These are phyloP conservation scores for Drosophila baimaii DNA, from an alignment of 1,140 invertebrate species.

Conservation along the genomic window DNA sequence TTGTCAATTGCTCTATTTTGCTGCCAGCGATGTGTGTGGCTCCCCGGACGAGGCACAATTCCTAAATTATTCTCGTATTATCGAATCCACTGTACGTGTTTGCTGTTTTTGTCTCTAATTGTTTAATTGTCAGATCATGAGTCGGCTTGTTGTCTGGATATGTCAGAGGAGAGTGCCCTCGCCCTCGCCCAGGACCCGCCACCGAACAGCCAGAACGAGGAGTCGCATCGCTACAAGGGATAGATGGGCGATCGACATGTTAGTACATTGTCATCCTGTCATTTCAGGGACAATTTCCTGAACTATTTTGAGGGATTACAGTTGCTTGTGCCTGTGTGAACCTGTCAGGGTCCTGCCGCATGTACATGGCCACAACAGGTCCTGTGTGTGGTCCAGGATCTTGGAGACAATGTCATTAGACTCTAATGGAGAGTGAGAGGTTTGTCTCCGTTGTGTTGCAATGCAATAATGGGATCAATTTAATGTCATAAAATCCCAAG, in stretches of 20 bases:
- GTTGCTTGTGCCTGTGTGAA: conserved; percentile 36
- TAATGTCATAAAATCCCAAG: not conserved
- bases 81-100: conserved; percentile 63
- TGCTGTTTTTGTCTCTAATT: conserved; percentile 73
- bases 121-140: conserved; percentile 78
- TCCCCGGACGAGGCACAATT: conserved; percentile 35
- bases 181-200: conserved; percentile 25
- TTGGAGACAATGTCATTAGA: conserved; percentile 38
- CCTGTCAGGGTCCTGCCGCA: conserved; percentile 43
- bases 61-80: conserved; percentile 82
- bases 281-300: conserved; percentile 56
- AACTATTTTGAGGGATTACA: conserved; percentile 64
- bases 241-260: conserved; percentile 43
- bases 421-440: conserved; percentile 49
- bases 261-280: conserved; percentile 63
- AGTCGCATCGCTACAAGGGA: conserved; percentile 3
- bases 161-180: conserved; percentile 17
- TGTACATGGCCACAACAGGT: conserved; percentile 38
- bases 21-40: conserved; percentile 48
- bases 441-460: conserved; percentile 27
- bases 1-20: conserved; percentile 81
- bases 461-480: conserved; percentile 12
- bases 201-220: not conserved
- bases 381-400: conserved; percentile 59
- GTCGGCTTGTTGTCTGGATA: conserved; percentile 48